Evolutionary conservation across 2,797 vertebrate species (phyloP).

Genomic region (Enteromius treurensis): DNA sequence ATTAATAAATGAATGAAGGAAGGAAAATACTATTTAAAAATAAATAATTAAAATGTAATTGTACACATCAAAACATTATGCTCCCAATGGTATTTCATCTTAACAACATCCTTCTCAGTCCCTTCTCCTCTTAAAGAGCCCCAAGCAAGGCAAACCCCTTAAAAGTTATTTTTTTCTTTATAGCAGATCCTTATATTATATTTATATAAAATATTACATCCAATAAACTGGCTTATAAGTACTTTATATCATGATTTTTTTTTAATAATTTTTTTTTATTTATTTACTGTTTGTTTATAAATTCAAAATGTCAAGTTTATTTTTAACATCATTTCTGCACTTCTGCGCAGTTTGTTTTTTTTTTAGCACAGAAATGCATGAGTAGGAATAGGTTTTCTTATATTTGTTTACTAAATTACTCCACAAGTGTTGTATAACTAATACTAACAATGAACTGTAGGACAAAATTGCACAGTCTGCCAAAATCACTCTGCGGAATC

Average conservation of each 20-base stretch:
- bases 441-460: background rate
- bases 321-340: background rate
- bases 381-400: background rate
- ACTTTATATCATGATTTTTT: background rate
- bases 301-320: background rate
- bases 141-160: background rate
- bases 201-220: background rate
- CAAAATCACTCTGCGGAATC: background rate
- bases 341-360: background rate
- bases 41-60: background rate
- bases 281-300: background rate
- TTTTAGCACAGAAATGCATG: background rate
- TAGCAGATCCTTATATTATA: background rate
- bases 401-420: background rate
- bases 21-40: background rate
- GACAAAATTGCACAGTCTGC: slow-evolving; percentile 4
- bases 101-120: background rate
- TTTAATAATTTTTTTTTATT: background rate
- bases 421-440: slow-evolving; percentile 9
- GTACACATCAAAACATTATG: background rate
- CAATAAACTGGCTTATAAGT: background rate
- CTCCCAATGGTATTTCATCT: background rate
- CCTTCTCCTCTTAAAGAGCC: background rate
- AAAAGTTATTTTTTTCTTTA: background rate
- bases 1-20: background rate